Base-by-base conservation (phyloP, 2,797 vertebrate genomes). In the Spondyliosoma cantharus region DNA sequence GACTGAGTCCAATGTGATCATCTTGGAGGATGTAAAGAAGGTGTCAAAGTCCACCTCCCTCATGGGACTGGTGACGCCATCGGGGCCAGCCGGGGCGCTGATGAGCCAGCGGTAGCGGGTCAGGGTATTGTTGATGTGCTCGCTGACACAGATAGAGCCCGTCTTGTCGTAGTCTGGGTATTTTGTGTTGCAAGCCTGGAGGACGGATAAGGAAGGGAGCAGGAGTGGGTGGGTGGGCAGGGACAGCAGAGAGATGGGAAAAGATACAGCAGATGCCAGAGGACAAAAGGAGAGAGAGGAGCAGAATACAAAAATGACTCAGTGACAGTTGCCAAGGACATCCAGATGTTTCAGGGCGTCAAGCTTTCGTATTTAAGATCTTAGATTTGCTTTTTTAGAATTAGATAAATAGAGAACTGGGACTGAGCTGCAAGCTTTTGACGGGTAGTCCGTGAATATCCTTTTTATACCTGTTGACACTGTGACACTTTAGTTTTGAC, bases 21-120 rank as follows among this genome's bases (percentile, higher is more conserved):
- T 96, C 95, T 98, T 98, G 72, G 97, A 97, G 5, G 97, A 97
- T 0, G 97, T 97, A 76, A 98, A 98, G 93, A 98, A 99, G n/a
- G 97, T 99, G 89, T 99, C 96, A 24, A 97, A 97, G 93, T 98
- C 97, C 78, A 96, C 95, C 84, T 98, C 97, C 76, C 93, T 96
- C 97, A 98, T 96, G 86, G 97, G 96, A 86, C 96, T 96, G 84
- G 97, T 96, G 71, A 98, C 96, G 0, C 97, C 97, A 12, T 98
- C 96, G 0, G 95, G 92, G 48, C 97, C 96, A 0, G 95, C 93
- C 1, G 97, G 97, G 49, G 97, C 96, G 1, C 97, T 96, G 24
- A 96, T 92, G 56, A 98, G 95, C 97, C 97, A 99, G 71, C 97
- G 95, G 93, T 98, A 99, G 37, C 59, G 95, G 19, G 96, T 97